A percentile compares a stretch with the other conserved stretches of the same genome.
Conservation (phyloP, 2,888 invertebrate species). For the Muscina levida region DNA sequence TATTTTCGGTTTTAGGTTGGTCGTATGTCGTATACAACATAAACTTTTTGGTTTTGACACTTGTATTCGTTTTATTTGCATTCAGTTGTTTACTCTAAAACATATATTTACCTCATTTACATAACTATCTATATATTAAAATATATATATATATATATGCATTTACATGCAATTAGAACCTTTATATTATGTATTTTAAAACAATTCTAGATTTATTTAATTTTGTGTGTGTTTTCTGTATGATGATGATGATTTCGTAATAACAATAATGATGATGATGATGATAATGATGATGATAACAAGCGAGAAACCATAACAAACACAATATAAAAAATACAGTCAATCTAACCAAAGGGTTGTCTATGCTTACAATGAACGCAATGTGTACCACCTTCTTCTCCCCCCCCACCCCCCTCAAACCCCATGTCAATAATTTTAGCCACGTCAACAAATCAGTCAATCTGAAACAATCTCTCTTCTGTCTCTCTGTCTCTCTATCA, state of each 20-base stretch:
- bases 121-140: neutral
- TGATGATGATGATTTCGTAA: constrained; percentile 58
- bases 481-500: no score
- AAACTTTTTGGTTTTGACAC: neutral
- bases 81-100: no score
- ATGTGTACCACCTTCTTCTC: no score
- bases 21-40: no score
- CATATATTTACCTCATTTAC: no score
- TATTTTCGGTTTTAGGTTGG: constrained; percentile 2
- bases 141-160: constrained; percentile 1
- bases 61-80: constrained; percentile 4
- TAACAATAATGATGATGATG: neutral
- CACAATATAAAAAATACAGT: constrained; percentile 51
- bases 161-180: no score
- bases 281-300: constrained; percentile 28
- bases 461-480: no score
- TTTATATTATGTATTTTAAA: constrained; percentile 6
- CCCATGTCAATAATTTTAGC: no score
- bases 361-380: neutral
- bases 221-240: constrained; percentile 65
- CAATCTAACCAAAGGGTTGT: no score
- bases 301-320: constrained; percentile 49
- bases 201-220: constrained; percentile 18
- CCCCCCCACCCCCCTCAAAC: no score
- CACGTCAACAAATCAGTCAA: no score